Evolutionary conservation across 2,113 vertebrate genomes (phyloP).

Genomic region (Abramis brama): DNA sequence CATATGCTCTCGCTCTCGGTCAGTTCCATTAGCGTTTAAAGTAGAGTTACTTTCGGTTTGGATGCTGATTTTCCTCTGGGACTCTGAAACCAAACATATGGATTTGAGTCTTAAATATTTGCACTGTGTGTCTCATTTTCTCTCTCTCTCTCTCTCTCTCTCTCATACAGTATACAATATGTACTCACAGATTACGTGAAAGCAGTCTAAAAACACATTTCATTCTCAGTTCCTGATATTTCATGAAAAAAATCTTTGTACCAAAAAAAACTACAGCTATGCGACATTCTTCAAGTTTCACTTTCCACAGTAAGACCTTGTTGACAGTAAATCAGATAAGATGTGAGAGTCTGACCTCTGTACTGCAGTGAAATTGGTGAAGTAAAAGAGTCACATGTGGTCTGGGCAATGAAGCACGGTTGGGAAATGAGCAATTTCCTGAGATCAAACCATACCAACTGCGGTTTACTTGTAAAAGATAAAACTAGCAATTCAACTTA

Average conservation of each 20-base stretch:
- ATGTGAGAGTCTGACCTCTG: slow-evolving; percentile 9
- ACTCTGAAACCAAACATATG: slow-evolving; percentile 78
- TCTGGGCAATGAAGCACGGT: background rate
- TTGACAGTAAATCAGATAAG: slow-evolving; percentile 14
- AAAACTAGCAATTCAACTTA: background rate
- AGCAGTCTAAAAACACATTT: background rate
- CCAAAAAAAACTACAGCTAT: background rate
- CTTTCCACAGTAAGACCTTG: background rate
- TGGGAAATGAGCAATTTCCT: slow-evolving; percentile 32
- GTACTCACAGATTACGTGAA: background rate
- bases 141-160: background rate
- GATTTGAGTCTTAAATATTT: background rate
- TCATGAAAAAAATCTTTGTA: background rate
- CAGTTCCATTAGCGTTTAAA: slow-evolving; percentile 69
- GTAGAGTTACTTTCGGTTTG: slow-evolving; percentile 50
- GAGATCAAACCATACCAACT: background rate
- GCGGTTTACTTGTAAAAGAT: background rate
- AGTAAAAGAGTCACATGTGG: slow-evolving; percentile 24
- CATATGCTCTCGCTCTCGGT: slow-evolving; percentile 79
- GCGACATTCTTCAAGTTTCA: slow-evolving; percentile 1
- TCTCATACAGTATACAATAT: background rate
- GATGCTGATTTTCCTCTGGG: slow-evolving; percentile 77
- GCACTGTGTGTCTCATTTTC: background rate
- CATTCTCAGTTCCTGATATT: background rate
- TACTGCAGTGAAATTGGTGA: background rate